Conservation (phyloP, 1,140 invertebrate genomes). For the Achroia grisella region DNA sequence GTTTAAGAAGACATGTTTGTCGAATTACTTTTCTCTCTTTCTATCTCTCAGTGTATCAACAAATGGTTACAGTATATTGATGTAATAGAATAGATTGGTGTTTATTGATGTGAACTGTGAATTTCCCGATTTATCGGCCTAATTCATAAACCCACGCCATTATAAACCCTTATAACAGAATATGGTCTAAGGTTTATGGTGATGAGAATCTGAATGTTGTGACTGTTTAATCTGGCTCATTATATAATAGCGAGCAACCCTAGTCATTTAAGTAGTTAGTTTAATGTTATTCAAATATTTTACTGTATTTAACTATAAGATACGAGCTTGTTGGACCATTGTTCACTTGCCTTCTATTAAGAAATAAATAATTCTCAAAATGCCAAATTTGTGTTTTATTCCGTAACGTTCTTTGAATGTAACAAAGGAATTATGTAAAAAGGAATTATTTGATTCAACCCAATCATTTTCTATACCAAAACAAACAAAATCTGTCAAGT, state of each 20-base stretch:
- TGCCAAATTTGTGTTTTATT: conserved; percentile 18
- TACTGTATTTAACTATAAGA: conserved; percentile 38
- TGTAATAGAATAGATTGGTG: conserved; percentile 13
- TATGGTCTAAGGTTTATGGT: too few species aligned
- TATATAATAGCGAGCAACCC: conserved; percentile 24
- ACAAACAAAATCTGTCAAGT: too few species aligned
- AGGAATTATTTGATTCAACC: too few species aligned
- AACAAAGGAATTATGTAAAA: too few species aligned
- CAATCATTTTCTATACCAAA: too few species aligned
- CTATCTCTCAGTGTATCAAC: background rate
- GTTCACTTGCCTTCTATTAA: conserved; percentile 60
- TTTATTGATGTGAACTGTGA: conserved; percentile 6
- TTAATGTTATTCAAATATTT: conserved; percentile 59
- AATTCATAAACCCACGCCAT: conserved; percentile 10
- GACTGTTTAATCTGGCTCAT: conserved; percentile 47
- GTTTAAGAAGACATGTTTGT: conserved; percentile 5
- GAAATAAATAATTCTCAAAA: conserved; percentile 12
- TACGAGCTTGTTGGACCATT: conserved; percentile 67
- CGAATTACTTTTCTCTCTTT: background rate
- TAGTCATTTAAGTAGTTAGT: conserved; percentile 42
- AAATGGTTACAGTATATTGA: background rate
- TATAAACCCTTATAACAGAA: too few species aligned
- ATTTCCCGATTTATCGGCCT: conserved; percentile 10
- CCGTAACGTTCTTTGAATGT: background rate
- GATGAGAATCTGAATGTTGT: conserved; percentile 40